phyloP scores from a whole-genome alignment of 2,888 invertebrate species.

The Drosophila mayaguana region DNA sequence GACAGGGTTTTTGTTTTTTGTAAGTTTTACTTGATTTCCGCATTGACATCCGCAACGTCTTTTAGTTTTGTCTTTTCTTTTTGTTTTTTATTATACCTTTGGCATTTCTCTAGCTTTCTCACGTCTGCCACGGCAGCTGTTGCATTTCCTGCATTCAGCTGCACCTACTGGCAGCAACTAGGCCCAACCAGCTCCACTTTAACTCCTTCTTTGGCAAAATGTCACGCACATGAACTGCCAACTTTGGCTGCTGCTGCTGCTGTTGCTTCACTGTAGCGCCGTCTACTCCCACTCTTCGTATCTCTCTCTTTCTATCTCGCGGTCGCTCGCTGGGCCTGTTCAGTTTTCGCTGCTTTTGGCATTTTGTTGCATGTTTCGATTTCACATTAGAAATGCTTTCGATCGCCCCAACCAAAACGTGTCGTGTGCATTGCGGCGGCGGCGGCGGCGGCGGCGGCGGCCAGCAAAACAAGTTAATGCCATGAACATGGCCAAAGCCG shows the following conservation, averaged over 20 bases:
- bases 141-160: constrained; percentile 70
- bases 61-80: constrained; percentile 31
- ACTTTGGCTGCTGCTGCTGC: constrained; percentile 44
- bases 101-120: constrained; percentile 77
- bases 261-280: constrained; percentile 25
- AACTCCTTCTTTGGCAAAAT: constrained; percentile 59
- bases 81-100: constrained; percentile 53
- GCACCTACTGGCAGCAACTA: constrained; percentile 56
- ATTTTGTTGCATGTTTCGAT: constrained; percentile 80
- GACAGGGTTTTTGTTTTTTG: constrained; percentile 47
- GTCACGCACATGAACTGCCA: constrained; percentile 72
- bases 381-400: constrained; percentile 83
- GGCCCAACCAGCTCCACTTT: constrained; percentile 35
- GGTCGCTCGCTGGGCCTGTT: constrained; percentile 7
- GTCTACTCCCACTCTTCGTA: neutral
- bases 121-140: constrained; percentile 52
- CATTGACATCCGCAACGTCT: constrained; percentile 73
- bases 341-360: constrained; percentile 59
- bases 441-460: constrained; percentile 18
- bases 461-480: constrained; percentile 72
- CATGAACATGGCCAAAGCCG: constrained; percentile 64
- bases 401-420: constrained; percentile 67
- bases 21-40: constrained; percentile 54
- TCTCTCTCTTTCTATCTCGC: neutral
- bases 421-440: constrained; percentile 49